Conservation (phyloP, 2,888 invertebrate genomes). For the Pachydiplax longipennis region DNA sequence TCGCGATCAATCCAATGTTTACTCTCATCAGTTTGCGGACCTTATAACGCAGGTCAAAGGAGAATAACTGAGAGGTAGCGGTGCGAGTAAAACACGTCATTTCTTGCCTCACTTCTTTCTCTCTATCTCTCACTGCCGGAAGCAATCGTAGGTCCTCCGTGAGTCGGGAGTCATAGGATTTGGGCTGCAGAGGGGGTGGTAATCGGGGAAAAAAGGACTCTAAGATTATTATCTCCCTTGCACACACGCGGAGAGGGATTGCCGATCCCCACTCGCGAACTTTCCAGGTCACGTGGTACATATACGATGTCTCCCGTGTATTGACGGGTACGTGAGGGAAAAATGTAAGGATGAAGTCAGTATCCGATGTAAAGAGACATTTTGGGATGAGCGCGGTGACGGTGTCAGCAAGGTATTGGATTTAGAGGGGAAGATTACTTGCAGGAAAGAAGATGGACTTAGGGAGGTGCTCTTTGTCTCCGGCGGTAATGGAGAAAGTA, state of each 20-base stretch:
- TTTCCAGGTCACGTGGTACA: background rate
- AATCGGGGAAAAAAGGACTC: background rate
- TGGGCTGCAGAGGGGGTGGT: background rate
- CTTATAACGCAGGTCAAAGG: background rate
- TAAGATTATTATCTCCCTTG: background rate
- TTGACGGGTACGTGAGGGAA: background rate
- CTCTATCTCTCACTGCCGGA: background rate
- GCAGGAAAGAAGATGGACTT: background rate
- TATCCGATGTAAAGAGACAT: background rate
- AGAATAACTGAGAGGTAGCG: background rate
- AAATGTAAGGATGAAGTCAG: background rate
- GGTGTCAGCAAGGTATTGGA: background rate
- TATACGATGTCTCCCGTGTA: background rate
- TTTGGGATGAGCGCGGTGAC: background rate
- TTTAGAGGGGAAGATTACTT: background rate
- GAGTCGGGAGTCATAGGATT: background rate
- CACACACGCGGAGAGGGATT: background rate
- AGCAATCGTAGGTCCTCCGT: background rate
- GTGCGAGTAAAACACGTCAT: background rate
- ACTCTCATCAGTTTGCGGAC: background rate
- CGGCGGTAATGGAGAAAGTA: background rate
- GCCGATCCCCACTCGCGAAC: background rate
- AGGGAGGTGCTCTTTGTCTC: background rate
- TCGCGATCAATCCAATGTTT: background rate
- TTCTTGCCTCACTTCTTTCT: background rate